A percentile compares a stretch with the other conserved stretches of the same genome.
phyloP scores from a whole-genome alignment of 64 coral and sea anemone genomes.

The Dendronephthya gigantea region DNA sequence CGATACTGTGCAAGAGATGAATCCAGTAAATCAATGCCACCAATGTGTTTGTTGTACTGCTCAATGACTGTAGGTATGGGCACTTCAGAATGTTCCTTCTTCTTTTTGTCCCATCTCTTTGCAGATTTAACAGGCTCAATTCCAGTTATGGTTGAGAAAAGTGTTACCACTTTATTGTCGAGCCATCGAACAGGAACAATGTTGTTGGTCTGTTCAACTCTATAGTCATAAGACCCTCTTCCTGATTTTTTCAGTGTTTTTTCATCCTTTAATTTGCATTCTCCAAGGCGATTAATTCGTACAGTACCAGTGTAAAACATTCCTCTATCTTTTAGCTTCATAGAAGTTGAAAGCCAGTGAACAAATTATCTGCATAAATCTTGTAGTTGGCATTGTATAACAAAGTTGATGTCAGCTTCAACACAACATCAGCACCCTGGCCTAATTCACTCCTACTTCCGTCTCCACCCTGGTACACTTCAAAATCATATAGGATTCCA shows the following conservation, averaged over 20 bases:
- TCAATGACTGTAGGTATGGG: background rate
- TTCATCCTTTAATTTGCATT: background rate
- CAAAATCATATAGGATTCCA: background rate
- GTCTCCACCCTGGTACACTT: background rate
- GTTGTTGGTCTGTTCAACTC: background rate
- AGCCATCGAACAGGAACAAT: background rate
- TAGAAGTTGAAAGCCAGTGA: background rate
- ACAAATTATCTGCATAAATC: conserved; percentile 16
- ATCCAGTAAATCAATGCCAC: background rate
- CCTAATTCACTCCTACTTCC: background rate
- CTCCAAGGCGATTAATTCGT: background rate
- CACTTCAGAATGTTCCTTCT: no score
- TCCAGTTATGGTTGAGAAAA: background rate
- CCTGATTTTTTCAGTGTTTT: background rate
- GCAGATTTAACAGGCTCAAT: background rate
- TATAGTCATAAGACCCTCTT: background rate
- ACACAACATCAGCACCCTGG: background rate
- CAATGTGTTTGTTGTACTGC: background rate
- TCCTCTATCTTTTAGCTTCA: background rate
- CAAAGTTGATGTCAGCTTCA: background rate
- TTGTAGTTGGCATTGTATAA: background rate
- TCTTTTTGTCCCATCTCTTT: background rate
- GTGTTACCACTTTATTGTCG: background rate
- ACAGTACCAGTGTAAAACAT: background rate
- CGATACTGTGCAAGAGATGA: background rate